These are phyloP conservation scores for Achroia grisella DNA, from an alignment of 1,140 invertebrate genomes.

Conservation along the genomic window DNA sequence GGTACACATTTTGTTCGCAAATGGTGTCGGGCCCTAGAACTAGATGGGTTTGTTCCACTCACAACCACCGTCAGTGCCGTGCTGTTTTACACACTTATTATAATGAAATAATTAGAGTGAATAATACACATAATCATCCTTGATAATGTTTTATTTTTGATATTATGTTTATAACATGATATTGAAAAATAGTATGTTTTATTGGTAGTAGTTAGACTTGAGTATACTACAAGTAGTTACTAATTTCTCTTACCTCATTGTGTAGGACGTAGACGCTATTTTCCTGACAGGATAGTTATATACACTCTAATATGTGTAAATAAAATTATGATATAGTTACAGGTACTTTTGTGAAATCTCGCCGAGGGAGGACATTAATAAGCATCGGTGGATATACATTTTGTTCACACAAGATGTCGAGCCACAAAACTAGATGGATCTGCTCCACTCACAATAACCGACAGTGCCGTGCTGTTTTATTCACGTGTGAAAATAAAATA, in stretches of 20 bases:
- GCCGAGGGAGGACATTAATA: conserved; percentile 14
- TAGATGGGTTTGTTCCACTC: conserved; percentile 18
- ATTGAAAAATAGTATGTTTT: too few species aligned
- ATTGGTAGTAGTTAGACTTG: too few species aligned
- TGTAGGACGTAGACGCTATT: too few species aligned
- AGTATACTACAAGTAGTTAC: too few species aligned
- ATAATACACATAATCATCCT: not conserved
- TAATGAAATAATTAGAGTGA: conserved; percentile 9
- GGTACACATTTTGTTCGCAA: conserved; percentile 12
- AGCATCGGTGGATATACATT: conserved; percentile 17
- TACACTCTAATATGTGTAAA: not conserved
- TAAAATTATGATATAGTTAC: not conserved
- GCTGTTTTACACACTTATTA: conserved; percentile 8
- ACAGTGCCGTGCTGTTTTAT: conserved; percentile 23
- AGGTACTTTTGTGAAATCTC: conserved; percentile 12
- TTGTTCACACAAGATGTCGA: conserved; percentile 9
- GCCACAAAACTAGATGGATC: conserved; percentile 28
- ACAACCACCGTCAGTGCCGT: conserved; percentile 10
- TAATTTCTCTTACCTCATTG: too few species aligned
- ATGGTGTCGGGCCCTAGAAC: conserved; percentile 1
- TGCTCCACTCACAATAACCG: conserved; percentile 34
- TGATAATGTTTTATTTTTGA: too few species aligned
- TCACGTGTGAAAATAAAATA: conserved; percentile 23
- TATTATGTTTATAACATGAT: not conserved
- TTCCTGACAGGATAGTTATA: not conserved